These are phyloP conservation scores for Abscondita cerata DNA, from an alignment of 2,888 invertebrate species.

Conservation along the genomic window DNA sequence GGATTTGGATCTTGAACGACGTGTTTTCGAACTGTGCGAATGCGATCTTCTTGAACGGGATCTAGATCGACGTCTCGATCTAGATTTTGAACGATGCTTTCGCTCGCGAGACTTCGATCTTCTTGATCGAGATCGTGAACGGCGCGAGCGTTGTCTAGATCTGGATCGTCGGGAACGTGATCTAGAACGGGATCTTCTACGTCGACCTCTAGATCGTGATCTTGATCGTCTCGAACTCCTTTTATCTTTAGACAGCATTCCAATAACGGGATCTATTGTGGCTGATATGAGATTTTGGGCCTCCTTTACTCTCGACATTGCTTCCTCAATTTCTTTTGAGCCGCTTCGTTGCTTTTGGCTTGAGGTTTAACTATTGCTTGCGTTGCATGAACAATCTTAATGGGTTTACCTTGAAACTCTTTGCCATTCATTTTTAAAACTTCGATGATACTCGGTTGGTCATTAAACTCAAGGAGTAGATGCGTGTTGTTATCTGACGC, in stretches of 20 bases:
- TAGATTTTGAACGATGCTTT: slow-evolving; percentile 63
- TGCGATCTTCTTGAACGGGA: slow-evolving; percentile 55
- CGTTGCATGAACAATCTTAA: slow-evolving; percentile 86
- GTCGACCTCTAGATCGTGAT: slow-evolving; percentile 56
- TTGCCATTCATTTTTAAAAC: slow-evolving; percentile 86
- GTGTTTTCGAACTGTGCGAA: slow-evolving; percentile 51
- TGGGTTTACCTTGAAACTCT: slow-evolving; percentile 72
- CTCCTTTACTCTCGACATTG: slow-evolving; percentile 96
- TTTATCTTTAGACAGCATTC: slow-evolving; percentile 85
- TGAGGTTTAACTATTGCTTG: slow-evolving; percentile 92
- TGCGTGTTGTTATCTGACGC: slow-evolving; percentile 79
- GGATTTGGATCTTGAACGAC: slow-evolving; percentile 59
- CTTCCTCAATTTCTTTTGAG: slow-evolving; percentile 95
- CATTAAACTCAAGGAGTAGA: slow-evolving; percentile 92
- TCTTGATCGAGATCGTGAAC: slow-evolving; percentile 63
- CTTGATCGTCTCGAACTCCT: slow-evolving; percentile 62
- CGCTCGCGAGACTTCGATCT: slow-evolving; percentile 64
- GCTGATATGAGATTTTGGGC: slow-evolving; percentile 95
- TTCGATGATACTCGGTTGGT: slow-evolving; percentile 86
- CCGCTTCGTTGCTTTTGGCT: slow-evolving; percentile 94
- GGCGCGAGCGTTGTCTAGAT: slow-evolving; percentile 64
- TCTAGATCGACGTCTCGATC: slow-evolving; percentile 57
- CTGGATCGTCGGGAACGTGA: slow-evolving; percentile 70
- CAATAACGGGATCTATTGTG: slow-evolving; percentile 90
- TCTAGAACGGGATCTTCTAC: slow-evolving; percentile 64